Base-by-base conservation (phyloP, 2,113 vertebrate genomes). In the Trichomycterus rosablanca region DNA sequence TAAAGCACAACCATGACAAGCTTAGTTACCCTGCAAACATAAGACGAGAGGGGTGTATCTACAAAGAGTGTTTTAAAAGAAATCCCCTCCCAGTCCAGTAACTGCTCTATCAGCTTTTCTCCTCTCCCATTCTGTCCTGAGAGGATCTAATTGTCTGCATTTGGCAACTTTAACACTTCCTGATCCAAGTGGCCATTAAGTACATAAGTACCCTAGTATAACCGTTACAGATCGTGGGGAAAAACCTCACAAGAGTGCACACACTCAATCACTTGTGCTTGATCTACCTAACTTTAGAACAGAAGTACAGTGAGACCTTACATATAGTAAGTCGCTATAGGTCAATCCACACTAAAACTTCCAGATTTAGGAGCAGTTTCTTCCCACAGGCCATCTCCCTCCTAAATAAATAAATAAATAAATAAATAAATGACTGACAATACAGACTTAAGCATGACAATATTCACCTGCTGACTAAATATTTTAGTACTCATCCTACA, bases 31-130 rank as follows among this genome's bases (percentile, higher is more conserved):
- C 45, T 46, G 44, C 18, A 88, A 62, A 88, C 86, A 74, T 42
- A 37, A 58, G 45, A 44, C 51, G 50, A 40, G 19, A 19, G 88
- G 87, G 85, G 30, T 42, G 40, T 52, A 7, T 59, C 34, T 85
- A 91, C 91, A 89, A 86, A 88, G 81, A 87, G n/a, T 65, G 89
- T 46, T 59, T n/a, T n/a, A n/a, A n/a, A 46, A 46, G 56, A 34
- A 59, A 45, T 52, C 15, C 15, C 51, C 42, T 48, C 37, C 52
- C 51, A 35, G 20, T 65, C 49, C 43, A 55, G 28, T 50, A 61
- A 54, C 24, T 54, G 44, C 68, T 56, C 44, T 9, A 59, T 37
- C 35, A 61, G 44, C 43, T 32, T 59, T 34, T 30, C 20, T 49
- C 39, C 26, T 52, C n/a, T 23, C 49, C 30, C 42, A 28, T 48